phyloP scores from a whole-genome alignment of 2,113 vertebrate genomes.

The Rafetus swinhoei region DNA sequence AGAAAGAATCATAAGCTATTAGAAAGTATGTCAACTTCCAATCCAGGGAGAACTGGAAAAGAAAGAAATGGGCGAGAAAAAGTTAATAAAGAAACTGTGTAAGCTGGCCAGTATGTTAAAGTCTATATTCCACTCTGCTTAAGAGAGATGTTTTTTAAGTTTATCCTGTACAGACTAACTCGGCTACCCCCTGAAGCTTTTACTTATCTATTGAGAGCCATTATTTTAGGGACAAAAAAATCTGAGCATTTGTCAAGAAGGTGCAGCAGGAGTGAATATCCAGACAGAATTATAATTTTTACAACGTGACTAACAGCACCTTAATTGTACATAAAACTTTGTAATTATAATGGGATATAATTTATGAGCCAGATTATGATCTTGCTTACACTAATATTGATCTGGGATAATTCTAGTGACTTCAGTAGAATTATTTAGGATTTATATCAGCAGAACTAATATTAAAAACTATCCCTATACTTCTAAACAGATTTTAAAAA shows the following conservation, averaged over 20 bases:
- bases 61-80: neutral
- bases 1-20: neutral
- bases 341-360: neutral
- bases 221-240: neutral
- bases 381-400: neutral
- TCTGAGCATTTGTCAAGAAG: neutral
- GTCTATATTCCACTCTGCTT: neutral
- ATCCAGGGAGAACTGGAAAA: neutral
- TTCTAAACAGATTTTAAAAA: neutral
- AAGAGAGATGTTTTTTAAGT: neutral
- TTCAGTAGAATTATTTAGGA: neutral
- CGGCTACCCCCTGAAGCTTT: neutral
- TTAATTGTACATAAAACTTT: neutral
- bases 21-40: neutral
- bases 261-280: neutral
- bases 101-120: neutral
- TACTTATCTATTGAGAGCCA: neutral
- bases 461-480: neutral
- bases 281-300: neutral
- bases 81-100: neutral
- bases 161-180: no score
- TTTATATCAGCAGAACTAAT: neutral
- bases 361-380: neutral
- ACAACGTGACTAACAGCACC: rapidly evolving
- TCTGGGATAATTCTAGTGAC: neutral